A percentile compares a stretch with the other conserved stretches of the same genome.
These are phyloP conservation scores for Meles meles DNA, from an alignment of 2,113 vertebrate genomes.

Conservation along the genomic window DNA sequence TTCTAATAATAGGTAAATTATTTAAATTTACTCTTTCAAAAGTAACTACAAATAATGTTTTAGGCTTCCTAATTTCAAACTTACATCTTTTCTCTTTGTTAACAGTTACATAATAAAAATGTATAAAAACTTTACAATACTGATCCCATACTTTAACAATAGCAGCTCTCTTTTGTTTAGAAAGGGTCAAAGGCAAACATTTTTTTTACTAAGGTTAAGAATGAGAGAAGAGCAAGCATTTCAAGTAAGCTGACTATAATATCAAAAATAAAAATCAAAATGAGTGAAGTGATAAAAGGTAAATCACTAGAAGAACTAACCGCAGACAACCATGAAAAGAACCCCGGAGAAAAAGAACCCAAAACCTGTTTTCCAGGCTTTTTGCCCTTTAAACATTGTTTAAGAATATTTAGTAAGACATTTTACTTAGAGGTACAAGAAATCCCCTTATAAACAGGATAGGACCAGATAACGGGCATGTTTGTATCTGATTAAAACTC, in stretches of 20 bases:
- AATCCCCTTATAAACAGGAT: neutral
- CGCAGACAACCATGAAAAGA: neutral
- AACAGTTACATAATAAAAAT: slow-evolving; percentile 68
- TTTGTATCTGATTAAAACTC: neutral
- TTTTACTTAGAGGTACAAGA: neutral
- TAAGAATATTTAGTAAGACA: slow-evolving; percentile 33
- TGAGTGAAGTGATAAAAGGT: slow-evolving; percentile 39
- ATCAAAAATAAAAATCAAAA: slow-evolving; percentile 23
- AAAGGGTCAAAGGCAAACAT: neutral
- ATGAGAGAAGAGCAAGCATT: neutral
- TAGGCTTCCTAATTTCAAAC: slow-evolving; percentile 59
- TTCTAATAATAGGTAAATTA: slow-evolving; percentile 58
- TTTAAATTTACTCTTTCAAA: slow-evolving; percentile 58
- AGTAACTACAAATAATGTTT: slow-evolving; percentile 63
- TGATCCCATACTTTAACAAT: neutral
- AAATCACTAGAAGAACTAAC: slow-evolving; percentile 22
- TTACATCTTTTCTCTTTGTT: slow-evolving; percentile 64
- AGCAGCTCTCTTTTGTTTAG: neutral
- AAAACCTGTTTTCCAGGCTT: neutral
- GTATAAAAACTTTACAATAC: slow-evolving; percentile 58
- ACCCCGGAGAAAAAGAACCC: neutral
- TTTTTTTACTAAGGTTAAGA: neutral
- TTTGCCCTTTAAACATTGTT: slow-evolving; percentile 26
- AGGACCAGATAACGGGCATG: neutral
- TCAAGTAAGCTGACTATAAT: neutral